Conservation (phyloP, 2,888 invertebrate species). For the Reticulitermes lucifugus region DNA sequence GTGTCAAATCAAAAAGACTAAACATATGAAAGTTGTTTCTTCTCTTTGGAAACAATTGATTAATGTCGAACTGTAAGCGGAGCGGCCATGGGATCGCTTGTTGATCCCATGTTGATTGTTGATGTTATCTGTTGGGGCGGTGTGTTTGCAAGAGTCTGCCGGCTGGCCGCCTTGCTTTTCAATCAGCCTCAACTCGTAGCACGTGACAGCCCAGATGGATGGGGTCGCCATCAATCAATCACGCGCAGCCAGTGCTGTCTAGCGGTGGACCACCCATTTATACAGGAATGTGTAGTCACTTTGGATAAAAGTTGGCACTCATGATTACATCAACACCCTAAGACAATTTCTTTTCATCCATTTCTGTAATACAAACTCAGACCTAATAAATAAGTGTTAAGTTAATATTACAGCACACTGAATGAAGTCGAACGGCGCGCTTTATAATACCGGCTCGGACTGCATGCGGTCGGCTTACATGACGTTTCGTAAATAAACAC, state of each 20-base stretch:
- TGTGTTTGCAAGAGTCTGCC: conserved; percentile 24
- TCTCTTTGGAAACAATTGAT: neutral
- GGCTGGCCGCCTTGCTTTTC: conserved; percentile 43
- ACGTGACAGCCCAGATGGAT: conserved; percentile 45
- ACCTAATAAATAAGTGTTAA: too few relatives aligned
- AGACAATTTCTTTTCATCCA: too few relatives aligned
- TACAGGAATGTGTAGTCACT: conserved; percentile 32
- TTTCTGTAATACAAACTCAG: too few relatives aligned
- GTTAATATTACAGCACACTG: too few relatives aligned
- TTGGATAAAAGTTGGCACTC: conserved; percentile 21
- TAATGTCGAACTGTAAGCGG: neutral
- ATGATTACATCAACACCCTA: too few relatives aligned
- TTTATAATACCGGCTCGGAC: too few relatives aligned
- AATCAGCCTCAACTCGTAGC: conserved; percentile 39
- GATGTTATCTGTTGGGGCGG: conserved; percentile 37
- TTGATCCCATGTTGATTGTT: conserved; percentile 43
- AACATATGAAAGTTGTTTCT: neutral
- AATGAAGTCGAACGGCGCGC: too few relatives aligned
- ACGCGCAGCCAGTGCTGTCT: conserved; percentile 37
- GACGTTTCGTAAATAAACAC: too few relatives aligned
- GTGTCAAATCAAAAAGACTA: too few relatives aligned
- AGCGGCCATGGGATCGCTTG: conserved; percentile 11
- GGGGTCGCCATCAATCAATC: conserved; percentile 49
- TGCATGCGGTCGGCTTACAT: too few relatives aligned
- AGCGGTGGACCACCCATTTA: conserved; percentile 49